Evolutionary conservation across 2,888 invertebrate genomes (phyloP).

Genomic region (Plemyria rubiginata): DNA sequence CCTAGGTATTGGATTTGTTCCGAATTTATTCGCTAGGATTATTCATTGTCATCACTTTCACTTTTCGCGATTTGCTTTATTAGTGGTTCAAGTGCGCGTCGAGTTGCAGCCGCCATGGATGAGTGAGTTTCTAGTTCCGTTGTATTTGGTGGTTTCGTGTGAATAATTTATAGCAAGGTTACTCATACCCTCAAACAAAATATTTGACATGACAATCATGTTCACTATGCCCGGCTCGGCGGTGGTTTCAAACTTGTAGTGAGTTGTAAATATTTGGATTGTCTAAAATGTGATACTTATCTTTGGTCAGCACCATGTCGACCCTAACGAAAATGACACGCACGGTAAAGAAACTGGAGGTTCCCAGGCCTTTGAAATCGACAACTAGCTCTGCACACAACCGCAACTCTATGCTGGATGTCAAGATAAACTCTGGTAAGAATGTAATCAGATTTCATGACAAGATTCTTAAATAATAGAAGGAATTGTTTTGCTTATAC

Average conservation of each 20-base stretch:
- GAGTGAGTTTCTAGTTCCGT: constrained; percentile 77
- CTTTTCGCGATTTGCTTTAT: constrained; percentile 78
- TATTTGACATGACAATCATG: constrained; percentile 65
- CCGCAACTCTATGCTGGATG: constrained; percentile 79
- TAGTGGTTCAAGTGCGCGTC: constrained; percentile 73
- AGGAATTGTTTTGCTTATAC: background rate
- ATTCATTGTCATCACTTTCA: constrained; percentile 85
- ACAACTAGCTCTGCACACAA: constrained; percentile 84
- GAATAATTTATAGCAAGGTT: constrained; percentile 71
- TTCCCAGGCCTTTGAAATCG: constrained; percentile 89
- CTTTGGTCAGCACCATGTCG: constrained; percentile 79
- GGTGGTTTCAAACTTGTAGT: constrained; percentile 34
- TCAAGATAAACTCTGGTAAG: constrained; percentile 83
- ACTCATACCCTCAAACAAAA: constrained; percentile 66
- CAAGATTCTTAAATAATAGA: background rate
- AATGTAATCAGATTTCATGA: constrained; percentile 32
- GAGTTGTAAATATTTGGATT: constrained; percentile 14
- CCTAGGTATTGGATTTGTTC: constrained; percentile 80
- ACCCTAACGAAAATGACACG: constrained; percentile 87
- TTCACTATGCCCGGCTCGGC: constrained; percentile 30
- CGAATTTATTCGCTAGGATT: constrained; percentile 82
- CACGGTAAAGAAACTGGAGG: constrained; percentile 90
- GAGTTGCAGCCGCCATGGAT: constrained; percentile 78
- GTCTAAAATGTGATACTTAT: constrained; percentile 6
- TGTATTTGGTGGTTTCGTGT: constrained; percentile 62